A percentile compares a stretch with the other conserved stretches of the same genome.
phyloP scores from a whole-genome alignment of 2,888 invertebrate species.

The Drosophila subquinaria region DNA sequence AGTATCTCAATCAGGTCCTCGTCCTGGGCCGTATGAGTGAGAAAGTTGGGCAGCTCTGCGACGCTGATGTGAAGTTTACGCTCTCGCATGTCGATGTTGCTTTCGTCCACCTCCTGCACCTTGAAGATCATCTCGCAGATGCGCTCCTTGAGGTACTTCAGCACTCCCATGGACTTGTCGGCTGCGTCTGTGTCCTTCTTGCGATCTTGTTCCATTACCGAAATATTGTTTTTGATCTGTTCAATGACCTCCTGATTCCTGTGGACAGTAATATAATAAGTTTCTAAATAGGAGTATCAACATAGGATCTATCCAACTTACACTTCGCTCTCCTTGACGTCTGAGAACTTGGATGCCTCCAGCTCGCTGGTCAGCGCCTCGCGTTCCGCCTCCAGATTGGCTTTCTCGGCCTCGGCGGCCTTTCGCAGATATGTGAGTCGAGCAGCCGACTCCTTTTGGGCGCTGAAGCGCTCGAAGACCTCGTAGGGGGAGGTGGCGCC shows the following conservation, averaged over 20 bases:
- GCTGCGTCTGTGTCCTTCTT: constrained; percentile 84
- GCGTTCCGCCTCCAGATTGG: constrained; percentile 89
- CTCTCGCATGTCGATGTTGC: constrained; percentile 76
- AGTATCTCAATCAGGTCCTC: constrained; percentile 84
- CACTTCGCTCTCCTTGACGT: constrained; percentile 93
- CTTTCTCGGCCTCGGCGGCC: constrained; percentile 91
- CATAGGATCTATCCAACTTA: constrained; percentile 84
- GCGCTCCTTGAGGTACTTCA: constrained; percentile 83
- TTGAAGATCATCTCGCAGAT: constrained; percentile 85
- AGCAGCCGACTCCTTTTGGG: constrained; percentile 90
- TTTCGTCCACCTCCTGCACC: constrained; percentile 85
- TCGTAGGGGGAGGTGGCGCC: constrained; percentile 91
- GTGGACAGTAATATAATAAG: neutral
- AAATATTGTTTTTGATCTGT: constrained; percentile 88
- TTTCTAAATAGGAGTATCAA: neutral
- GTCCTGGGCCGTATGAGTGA: constrained; percentile 80
- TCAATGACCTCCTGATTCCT: constrained; percentile 91
- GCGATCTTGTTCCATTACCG: constrained; percentile 86
- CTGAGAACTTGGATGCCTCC: constrained; percentile 92
- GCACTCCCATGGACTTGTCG: constrained; percentile 79
- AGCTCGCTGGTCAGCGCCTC: constrained; percentile 89
- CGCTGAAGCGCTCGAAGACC: constrained; percentile 90
- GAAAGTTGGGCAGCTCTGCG: constrained; percentile 76
- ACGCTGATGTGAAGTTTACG: constrained; percentile 75
- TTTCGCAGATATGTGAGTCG: constrained; percentile 90